phyloP scores from a whole-genome alignment of 2,797 vertebrate genomes.

The Rallus crepitans region DNA sequence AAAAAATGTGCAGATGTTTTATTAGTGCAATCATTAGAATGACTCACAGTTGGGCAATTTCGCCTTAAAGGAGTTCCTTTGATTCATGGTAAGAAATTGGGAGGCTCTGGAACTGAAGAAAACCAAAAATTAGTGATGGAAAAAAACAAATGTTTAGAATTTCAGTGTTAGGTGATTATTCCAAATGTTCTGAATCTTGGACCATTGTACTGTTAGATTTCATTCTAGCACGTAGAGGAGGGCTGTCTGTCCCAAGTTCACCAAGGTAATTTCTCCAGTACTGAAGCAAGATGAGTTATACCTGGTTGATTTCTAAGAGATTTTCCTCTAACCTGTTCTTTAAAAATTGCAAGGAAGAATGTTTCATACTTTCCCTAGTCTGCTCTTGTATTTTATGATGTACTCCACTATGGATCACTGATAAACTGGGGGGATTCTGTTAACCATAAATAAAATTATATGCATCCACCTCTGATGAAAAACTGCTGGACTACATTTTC shows the following conservation, averaged over 20 bases:
- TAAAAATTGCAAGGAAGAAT: not conserved
- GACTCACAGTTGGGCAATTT: constrained; percentile 28
- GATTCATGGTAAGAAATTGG: constrained; percentile 25
- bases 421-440: not conserved
- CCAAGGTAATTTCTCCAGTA: not conserved
- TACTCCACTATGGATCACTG: not conserved
- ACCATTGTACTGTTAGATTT: not conserved
- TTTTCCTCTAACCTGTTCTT: not conserved
- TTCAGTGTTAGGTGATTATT: not conserved
- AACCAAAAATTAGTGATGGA: constrained; percentile 10
- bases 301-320: not conserved
- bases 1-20: not conserved
- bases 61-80: constrained; percentile 42
- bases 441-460: not conserved
- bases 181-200: constrained; percentile 3
- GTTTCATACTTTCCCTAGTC: not conserved
- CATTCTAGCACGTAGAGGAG: not conserved
- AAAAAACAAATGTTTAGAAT: constrained; percentile 28
- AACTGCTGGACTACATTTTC: not conserved
- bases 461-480: not conserved
- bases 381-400: not conserved
- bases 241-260: not conserved
- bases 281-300: not conserved
- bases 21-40: constrained; percentile 7
- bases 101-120: not conserved